Base-by-base conservation (phyloP, 2,113 vertebrate species). In the Varanus komodoensis region DNA sequence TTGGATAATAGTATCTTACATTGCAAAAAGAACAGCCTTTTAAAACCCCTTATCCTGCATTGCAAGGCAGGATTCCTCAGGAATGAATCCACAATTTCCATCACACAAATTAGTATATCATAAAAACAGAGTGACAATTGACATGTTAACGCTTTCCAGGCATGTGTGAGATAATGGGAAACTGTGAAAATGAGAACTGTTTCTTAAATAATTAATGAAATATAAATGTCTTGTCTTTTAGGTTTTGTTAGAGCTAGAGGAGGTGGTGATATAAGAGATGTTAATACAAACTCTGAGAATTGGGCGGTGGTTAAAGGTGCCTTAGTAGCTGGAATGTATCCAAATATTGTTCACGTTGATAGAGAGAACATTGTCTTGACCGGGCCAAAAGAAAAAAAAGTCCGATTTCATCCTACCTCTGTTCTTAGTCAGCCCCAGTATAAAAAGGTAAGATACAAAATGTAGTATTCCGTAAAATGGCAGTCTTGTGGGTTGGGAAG, bases 271-370 rank as follows among this genome's bases (percentile, higher is more conserved):
- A 99, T 99, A 93, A 98, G 98, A 29, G 98, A 99, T 57, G 98
- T 99, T 87, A 99, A 99, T 91, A 91, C 97, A 89, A 99, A 99
- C 92, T 99, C 99, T 0, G 99, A 99, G 86, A 99, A 99, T 95
- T 99, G 99, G 99, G 98, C 99, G 4, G 97, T 99, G 4, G 97
- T 99, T 87, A 99, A 99, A 96, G 99, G 99, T 74, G 99, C 99
- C 0, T 94, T 99, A 94, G 97, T 98, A 88, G 97, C 98, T 2
- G 99, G 99, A 34, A 98, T 99, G 98, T 99, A 99, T 94, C 99
- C 99, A 84, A 98, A 99, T 93, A 93, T 99, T 57, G 97, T 98
- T 83, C 97, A 98, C 1, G 94, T 99, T 91, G 97, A 99, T 94
- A 97, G 96, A 87, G 96, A 97, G 11, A 97, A 84, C 78, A 92